Evolutionary conservation across 2,888 invertebrate genomes (phyloP), one percentile per base, ranked within the genome.

Genomic region (Drosophila tripunctata): DNA sequence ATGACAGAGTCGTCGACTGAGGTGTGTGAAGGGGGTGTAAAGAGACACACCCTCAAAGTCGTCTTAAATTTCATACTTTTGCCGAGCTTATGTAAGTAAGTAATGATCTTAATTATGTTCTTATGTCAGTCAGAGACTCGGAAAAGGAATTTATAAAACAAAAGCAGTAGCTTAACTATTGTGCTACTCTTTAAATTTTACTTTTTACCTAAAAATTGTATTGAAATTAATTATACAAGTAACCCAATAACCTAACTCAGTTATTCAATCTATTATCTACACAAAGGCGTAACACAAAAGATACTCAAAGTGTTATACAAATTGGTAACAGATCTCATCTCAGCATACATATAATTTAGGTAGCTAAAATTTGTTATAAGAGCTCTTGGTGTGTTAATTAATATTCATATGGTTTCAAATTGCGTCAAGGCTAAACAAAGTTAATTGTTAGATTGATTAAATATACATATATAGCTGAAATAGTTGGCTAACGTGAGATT

Each of bases 41-140:
- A 31, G 31, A 41, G 40, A 50, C 17, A 48, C 31, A 33, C 15
- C 27, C 60, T 47, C 69, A 67, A 67, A 60, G 67, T 36, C 56
- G 27, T 17, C 31, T 4, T 4, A 15, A 56, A 10, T 36, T 38
- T 24, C 8, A 10, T 27, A 10, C 10, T 27, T 27, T 10, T 27
- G 2, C 27, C 6, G 10, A 27, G 27, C 27, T 27, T 10, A n/a
- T 10, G 2, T 15, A 8, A 3, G 15, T 36, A 33, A 35, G 12
- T 12, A 22, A 2, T 10, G 38, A 19, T 10, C 38, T 38, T 19
- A 38, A 0, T 10, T 30, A 30, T n/a, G 27, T 30, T 44, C 45
- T 31, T 31, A 12, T 3, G 10, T n/a, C 36, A 21, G 21, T 7
- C 40, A 7, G 12, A 19, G 17, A 17, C 10, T 15, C 22, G 6